Evolutionary conservation across 1,140 invertebrate genomes (phyloP).

Genomic region (Drosophila willistoni): DNA sequence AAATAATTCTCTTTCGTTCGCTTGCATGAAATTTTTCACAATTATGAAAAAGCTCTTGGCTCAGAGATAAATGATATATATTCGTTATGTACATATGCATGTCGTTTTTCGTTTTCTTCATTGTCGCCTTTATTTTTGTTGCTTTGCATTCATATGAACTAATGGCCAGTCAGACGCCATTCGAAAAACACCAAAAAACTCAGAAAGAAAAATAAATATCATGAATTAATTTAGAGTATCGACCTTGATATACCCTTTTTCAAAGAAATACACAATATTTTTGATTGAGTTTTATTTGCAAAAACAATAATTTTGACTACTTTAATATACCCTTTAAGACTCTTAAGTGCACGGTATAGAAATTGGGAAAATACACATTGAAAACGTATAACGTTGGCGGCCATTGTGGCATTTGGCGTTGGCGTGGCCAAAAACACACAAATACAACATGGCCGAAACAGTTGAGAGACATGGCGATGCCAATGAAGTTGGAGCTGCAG

Average conservation of each 20-base stretch:
- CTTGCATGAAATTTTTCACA: not conserved
- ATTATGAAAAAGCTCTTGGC: not conserved
- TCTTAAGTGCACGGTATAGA: not conserved
- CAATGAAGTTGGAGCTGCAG: not conserved
- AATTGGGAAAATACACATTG: slow-evolving; percentile 16
- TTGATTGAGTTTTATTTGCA: too few species aligned
- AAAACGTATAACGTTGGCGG: slow-evolving; percentile 43
- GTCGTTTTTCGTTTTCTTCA: not conserved
- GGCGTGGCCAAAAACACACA: slow-evolving; percentile 55
- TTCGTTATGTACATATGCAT: not conserved
- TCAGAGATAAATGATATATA: not conserved
- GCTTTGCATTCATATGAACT: slow-evolving; percentile 40
- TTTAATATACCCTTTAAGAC: not conserved
- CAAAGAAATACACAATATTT: too few species aligned
- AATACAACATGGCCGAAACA: slow-evolving; percentile 47
- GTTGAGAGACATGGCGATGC: not conserved
- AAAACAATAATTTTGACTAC: not conserved
- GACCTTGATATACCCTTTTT: not conserved
- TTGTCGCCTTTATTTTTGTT: slow-evolving; percentile 15
- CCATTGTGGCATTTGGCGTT: slow-evolving; percentile 66
- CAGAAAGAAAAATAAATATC: slow-evolving; percentile 4
- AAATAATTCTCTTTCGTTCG: not conserved
- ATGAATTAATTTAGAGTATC: not conserved
- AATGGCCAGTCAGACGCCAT: slow-evolving; percentile 71
- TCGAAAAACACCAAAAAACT: slow-evolving; percentile 39